Evolutionary conservation across 2,888 invertebrate genomes (phyloP).

Genomic region (Sceliomorpha sp.): DNA sequence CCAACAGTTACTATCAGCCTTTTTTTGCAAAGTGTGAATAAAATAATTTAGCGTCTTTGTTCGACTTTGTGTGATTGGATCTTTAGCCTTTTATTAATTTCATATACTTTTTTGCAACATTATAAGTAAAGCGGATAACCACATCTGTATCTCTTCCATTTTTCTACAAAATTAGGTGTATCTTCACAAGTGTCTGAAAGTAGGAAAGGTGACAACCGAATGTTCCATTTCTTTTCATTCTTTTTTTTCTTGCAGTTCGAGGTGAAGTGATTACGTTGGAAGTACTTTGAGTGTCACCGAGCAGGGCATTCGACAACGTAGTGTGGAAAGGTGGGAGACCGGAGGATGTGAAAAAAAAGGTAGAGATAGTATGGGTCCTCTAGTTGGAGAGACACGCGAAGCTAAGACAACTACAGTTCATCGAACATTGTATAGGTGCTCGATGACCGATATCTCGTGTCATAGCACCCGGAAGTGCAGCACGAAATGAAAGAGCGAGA

Average conservation of each 20-base stretch:
- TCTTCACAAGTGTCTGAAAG: background rate
- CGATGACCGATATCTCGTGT: slow-evolving; percentile 13
- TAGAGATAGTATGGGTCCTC: background rate
- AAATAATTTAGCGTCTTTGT: no score
- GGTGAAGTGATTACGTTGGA: slow-evolving; percentile 5
- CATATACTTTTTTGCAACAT: no score
- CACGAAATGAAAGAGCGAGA: slow-evolving; percentile 14
- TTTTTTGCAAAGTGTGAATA: no score
- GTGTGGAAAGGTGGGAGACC: background rate
- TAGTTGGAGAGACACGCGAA: slow-evolving; percentile 4
- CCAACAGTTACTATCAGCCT: no score
- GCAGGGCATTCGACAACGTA: background rate
- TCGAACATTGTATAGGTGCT: slow-evolving; percentile 8
- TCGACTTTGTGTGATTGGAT: no score
- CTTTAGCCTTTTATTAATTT: no score
- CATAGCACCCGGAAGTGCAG: slow-evolving; percentile 4
- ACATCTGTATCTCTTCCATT: background rate
- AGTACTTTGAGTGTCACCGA: background rate
- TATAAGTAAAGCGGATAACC: no score
- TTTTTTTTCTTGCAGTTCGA: background rate
- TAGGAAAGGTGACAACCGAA: background rate
- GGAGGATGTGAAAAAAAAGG: background rate
- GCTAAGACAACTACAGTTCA: slow-evolving; percentile 6
- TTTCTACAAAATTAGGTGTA: background rate
- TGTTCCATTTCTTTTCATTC: background rate